phyloP scores from a whole-genome alignment of 1,140 invertebrate genomes.

The Microplitis mediator region DNA sequence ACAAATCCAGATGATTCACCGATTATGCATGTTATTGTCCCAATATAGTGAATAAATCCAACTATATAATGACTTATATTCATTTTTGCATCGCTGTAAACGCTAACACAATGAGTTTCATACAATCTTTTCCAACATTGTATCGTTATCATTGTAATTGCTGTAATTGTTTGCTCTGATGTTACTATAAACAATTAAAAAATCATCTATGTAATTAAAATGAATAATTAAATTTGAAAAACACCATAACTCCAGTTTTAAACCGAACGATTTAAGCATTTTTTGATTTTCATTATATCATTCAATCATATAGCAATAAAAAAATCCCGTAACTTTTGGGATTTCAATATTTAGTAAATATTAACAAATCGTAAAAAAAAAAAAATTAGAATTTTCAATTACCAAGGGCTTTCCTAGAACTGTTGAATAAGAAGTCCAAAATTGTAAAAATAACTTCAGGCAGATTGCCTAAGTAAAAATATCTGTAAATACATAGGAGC shows the following conservation, averaged over 20 bases:
- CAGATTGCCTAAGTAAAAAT: slow-evolving; percentile 56
- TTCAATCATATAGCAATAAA: no score
- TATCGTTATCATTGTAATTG: slow-evolving; percentile 67
- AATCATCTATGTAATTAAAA: neutral
- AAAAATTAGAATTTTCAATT: slow-evolving; percentile 35
- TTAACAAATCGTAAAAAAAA: neutral
- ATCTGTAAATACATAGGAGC: slow-evolving; percentile 58
- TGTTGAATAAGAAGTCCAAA: slow-evolving; percentile 62
- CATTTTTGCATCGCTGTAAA: slow-evolving; percentile 82
- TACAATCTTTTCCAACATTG: slow-evolving; percentile 78
- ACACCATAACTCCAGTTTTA: neutral
- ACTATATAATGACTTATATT: slow-evolving; percentile 78
- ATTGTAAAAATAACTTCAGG: slow-evolving; percentile 58
- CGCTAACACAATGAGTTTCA: slow-evolving; percentile 76
- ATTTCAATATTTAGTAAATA: neutral
- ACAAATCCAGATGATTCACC: slow-evolving; percentile 77
- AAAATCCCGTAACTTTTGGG: neutral
- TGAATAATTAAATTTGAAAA: neutral
- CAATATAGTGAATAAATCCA: slow-evolving; percentile 79
- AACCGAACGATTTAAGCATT: no score
- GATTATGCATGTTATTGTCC: slow-evolving; percentile 69
- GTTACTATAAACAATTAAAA: slow-evolving; percentile 61
- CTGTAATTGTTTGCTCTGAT: slow-evolving; percentile 64
- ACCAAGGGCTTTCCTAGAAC: slow-evolving; percentile 62
- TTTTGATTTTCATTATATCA: no score